A percentile compares a stretch with the other conserved stretches of the same genome.
phyloP scores from a whole-genome alignment of 1,140 invertebrate genomes.

The Linepithema humile region DNA sequence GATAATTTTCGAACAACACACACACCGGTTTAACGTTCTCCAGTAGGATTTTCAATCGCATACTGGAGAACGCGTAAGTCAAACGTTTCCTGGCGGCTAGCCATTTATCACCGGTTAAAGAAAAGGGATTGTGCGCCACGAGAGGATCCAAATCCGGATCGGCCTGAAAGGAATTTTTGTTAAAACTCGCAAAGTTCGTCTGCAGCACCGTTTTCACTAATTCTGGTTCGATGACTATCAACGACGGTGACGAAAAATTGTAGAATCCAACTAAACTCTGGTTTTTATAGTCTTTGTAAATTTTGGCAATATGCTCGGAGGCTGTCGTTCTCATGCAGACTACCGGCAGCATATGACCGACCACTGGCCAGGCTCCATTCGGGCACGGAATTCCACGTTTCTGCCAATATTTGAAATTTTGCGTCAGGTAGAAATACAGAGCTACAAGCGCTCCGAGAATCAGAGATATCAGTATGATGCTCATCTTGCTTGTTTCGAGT shows the following conservation, averaged over 20 bases:
- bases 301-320: slow-evolving; percentile 23
- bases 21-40: slow-evolving; percentile 33
- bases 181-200: slow-evolving; percentile 73
- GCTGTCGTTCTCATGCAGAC: slow-evolving; percentile 52
- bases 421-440: too few relatives aligned
- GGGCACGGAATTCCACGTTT: slow-evolving; percentile 79
- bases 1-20: slow-evolving; percentile 47
- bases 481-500: too few relatives aligned
- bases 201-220: slow-evolving; percentile 75
- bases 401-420: slow-evolving; percentile 78
- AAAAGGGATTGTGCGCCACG: background rate
- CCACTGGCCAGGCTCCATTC: slow-evolving; percentile 61
- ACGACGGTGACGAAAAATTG: slow-evolving; percentile 59
- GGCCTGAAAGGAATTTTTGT: too few relatives aligned
- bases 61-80: slow-evolving; percentile 54
- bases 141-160: background rate
- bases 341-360: slow-evolving; percentile 70
- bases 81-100: background rate
- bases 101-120: slow-evolving; percentile 13
- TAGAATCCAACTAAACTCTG: slow-evolving; percentile 73
- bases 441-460: too few relatives aligned
- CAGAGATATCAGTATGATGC: too few relatives aligned
- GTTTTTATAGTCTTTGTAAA: slow-evolving; percentile 58
- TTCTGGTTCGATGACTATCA: slow-evolving; percentile 76
- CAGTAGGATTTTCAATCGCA: slow-evolving; percentile 62